Evolutionary conservation across 2,113 vertebrate species (phyloP).

Genomic region (Heliornis fulica): DNA sequence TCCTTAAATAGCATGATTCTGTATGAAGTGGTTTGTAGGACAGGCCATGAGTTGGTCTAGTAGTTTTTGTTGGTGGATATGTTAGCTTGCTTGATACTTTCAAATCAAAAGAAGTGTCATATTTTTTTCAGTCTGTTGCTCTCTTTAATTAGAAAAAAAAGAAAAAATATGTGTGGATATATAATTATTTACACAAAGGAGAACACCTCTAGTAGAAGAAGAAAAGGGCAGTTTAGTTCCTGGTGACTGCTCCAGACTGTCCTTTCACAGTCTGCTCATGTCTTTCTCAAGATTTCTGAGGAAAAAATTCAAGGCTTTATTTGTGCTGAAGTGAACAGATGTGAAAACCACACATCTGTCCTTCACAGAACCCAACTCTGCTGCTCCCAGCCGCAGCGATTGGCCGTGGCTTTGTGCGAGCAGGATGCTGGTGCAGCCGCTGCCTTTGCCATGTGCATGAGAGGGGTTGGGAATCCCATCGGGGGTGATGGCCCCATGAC

Average conservation of each 20-base stretch:
- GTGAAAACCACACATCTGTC: not conserved
- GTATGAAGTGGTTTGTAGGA: not conserved
- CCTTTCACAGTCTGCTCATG: not conserved
- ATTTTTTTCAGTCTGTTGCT: not conserved
- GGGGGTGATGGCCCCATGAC: not conserved
- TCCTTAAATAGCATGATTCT: not conserved
- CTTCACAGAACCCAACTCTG: too few species aligned
- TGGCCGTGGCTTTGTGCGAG: too few species aligned
- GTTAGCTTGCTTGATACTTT: fast-evolving
- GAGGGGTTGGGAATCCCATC: too few species aligned
- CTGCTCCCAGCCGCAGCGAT: not conserved
- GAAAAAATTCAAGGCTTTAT: not conserved
- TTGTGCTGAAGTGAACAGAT: not conserved
- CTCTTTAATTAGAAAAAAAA: not conserved
- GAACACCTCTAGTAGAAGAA: not conserved
- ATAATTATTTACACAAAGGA: not conserved
- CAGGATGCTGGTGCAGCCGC: fast-evolving
- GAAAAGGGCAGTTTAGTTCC: not conserved
- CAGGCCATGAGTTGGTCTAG: not conserved
- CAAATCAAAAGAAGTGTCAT: not conserved
- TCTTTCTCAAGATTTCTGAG: not conserved
- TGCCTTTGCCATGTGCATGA: not conserved
- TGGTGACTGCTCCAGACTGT: fast-evolving
- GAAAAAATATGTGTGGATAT: not conserved
- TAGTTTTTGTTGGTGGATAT: not conserved